Evolutionary conservation across 2,888 invertebrate genomes (phyloP), one percentile per base, ranked within the genome.

Genomic region (Strigamia transsilvanica): DNA sequence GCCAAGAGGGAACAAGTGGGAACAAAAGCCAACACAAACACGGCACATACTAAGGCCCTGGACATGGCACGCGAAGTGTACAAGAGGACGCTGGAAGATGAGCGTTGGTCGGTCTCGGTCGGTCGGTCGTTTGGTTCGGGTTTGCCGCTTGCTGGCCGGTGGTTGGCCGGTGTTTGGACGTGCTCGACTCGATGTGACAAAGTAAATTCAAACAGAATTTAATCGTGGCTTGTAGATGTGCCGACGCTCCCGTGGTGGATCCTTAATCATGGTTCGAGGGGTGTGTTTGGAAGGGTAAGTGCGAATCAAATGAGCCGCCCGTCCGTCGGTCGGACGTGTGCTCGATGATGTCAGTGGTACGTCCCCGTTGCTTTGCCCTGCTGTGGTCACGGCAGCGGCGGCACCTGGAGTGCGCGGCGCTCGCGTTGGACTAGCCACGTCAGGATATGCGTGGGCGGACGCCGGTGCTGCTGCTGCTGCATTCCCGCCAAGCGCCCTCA

Each of bases 331-430:
- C 21, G 56, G 56, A 56, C 56, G 56, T 56, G 56, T 56, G 56
- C 56, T 56, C 56, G 56, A 56, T 56, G 56, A 56, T 56, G 56
- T 56, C 56, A 56, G 56, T 56, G 56, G 56, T 18, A 56, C 56
- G 56, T 56, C 56, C 56, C 56, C 21, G 56, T 56, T 56, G 56
- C 21, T 56, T 56, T 56, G 56, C 56, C 56, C 56, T 56, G 56
- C 56, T 56, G 56, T 56, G 56, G 56, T 56, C 56, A 56, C 56
- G 56, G 56, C 56, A 56, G 56, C 56, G 56, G 56, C 56, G 56
- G 56, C 56, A 56, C 56, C 56, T 56, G 56, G 56, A 56, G 56
- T 56, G 56, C 56, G 56, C 56, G 15, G 56, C 56, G 56, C 56
- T 56, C 56, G 56, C 56, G 56, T 56, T 56, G 56, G 56, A 56